phyloP scores from a whole-genome alignment of 2,888 invertebrate genomes.

The Xestia xanthographa region DNA sequence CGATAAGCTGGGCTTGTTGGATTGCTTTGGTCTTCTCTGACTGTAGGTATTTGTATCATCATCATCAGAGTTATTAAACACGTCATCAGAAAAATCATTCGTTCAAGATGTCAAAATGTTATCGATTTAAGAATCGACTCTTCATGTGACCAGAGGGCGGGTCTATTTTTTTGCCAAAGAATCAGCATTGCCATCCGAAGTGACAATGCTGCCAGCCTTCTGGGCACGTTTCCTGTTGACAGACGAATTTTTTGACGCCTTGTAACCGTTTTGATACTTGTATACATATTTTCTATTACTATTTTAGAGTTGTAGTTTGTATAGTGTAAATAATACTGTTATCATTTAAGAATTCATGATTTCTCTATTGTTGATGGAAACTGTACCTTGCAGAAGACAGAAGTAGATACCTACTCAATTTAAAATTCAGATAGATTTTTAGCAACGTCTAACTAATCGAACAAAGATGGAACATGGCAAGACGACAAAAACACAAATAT shows the following conservation, averaged over 20 bases:
- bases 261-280: too few relatives aligned
- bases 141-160: too few relatives aligned
- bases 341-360: not conserved
- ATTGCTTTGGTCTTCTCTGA: not conserved
- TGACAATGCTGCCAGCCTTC: too few relatives aligned
- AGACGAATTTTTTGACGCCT: too few relatives aligned
- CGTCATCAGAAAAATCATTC: not conserved
- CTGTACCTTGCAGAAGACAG: not conserved
- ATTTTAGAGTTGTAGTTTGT: too few relatives aligned
- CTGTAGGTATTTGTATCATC: not conserved
- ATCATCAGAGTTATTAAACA: not conserved
- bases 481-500: not conserved
- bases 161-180: too few relatives aligned
- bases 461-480: not conserved
- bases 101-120: not conserved
- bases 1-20: not conserved
- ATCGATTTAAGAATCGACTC: not conserved
- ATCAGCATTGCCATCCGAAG: too few relatives aligned
- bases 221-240: too few relatives aligned
- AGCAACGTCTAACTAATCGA: not conserved
- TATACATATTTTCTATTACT: too few relatives aligned
- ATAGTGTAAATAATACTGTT: too few relatives aligned
- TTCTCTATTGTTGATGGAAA: not conserved
- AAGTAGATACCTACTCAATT: not conserved
- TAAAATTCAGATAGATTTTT: not conserved